These are phyloP conservation scores for Coelinius sp. DNA, from an alignment of 2,888 invertebrate species.

Conservation along the genomic window DNA sequence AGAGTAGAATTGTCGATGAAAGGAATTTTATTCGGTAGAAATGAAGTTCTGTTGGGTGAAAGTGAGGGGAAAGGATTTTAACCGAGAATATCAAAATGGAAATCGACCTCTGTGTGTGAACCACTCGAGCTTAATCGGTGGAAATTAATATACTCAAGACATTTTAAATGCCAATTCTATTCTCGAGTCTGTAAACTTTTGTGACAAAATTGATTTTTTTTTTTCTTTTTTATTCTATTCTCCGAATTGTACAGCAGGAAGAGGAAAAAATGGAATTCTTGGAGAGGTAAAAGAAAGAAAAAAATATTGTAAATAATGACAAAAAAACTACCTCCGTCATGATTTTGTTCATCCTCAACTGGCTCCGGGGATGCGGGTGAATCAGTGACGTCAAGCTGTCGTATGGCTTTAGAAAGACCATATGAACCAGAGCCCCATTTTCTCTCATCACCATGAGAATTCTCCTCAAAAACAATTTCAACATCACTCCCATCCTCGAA, in stretches of 20 bases:
- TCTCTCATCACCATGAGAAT: conserved; percentile 41
- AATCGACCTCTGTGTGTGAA: conserved; percentile 2
- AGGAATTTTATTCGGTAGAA: background rate
- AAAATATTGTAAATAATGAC: background rate
- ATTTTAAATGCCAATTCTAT: background rate
- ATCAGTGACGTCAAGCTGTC: conserved; percentile 58
- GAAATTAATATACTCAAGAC: conserved; percentile 1
- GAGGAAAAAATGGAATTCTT: no score
- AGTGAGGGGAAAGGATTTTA: conserved; percentile 23
- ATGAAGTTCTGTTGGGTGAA: background rate
- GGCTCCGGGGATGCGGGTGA: conserved; percentile 59
- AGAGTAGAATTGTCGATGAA: background rate
- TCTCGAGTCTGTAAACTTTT: background rate
- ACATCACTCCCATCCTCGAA: conserved; percentile 80
- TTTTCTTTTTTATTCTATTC: no score
- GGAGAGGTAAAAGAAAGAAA: background rate
- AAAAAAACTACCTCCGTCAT: conserved; percentile 49
- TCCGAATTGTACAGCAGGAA: no score
- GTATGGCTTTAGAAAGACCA: conserved; percentile 57
- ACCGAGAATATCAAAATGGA: conserved; percentile 3
- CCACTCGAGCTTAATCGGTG: conserved; percentile 14
- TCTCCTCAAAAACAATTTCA: conserved; percentile 56
- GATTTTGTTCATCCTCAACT: conserved; percentile 41
- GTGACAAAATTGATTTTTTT: no score
- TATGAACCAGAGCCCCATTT: conserved; percentile 52